Evolutionary conservation across 2,888 invertebrate species (phyloP).

Genomic region (Xylocampa areola): DNA sequence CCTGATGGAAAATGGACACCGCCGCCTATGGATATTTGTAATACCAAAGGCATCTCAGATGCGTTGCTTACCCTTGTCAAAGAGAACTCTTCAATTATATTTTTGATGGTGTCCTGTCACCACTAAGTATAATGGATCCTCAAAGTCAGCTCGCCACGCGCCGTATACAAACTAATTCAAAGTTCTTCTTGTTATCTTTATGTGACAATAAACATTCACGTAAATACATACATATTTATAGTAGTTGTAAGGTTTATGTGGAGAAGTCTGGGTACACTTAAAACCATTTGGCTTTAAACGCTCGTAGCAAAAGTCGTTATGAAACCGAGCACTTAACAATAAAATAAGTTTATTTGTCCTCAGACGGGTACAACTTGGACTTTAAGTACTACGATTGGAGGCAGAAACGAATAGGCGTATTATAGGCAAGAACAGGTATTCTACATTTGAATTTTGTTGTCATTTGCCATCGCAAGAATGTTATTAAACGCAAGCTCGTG

Average conservation of each 20-base stretch:
- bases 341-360: conserved; percentile 35
- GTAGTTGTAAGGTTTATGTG: conserved; percentile 2
- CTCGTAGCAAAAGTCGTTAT: conserved; percentile 13
- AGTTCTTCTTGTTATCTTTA: conserved; percentile 27
- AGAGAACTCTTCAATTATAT: no score
- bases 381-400: conserved; percentile 17
- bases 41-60: no score
- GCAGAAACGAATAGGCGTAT: neutral
- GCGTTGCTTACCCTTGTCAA: no score
- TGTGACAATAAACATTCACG: conserved; percentile 19
- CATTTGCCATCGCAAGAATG: neutral
- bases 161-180: no score
- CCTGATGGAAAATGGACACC: no score
- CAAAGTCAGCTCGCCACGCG: no score
- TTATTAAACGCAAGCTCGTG: no score
- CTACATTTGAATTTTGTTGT: neutral
- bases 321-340: conserved; percentile 23
- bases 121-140: no score
- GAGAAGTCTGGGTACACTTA: conserved; percentile 12
- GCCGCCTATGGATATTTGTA: no score
- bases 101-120: no score
- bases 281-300: conserved; percentile 16
- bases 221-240: conserved; percentile 26
- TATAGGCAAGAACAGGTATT: neutral
- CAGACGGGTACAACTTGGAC: conserved; percentile 23